A percentile compares a stretch with the other conserved stretches of the same genome.
These are phyloP conservation scores for Poecilia latipinna DNA, from an alignment of 2,113 vertebrate species.

Conservation along the genomic window DNA sequence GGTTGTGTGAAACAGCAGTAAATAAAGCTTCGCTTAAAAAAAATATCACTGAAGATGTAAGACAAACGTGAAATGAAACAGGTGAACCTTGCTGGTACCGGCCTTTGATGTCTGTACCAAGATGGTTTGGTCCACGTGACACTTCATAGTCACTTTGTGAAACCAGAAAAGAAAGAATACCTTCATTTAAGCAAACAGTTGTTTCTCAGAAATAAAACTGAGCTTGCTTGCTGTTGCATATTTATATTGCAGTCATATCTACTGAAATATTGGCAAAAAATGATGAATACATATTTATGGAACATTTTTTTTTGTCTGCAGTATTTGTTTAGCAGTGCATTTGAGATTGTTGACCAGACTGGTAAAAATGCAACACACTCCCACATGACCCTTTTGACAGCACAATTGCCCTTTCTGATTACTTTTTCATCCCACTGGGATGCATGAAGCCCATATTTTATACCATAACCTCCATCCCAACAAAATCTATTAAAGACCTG, in stretches of 20 bases:
- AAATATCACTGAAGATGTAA: too few relatives aligned
- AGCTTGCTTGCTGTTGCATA: background rate
- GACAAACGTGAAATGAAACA: too few relatives aligned
- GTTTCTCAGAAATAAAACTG: background rate
- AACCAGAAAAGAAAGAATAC: background rate
- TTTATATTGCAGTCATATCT: too few relatives aligned
- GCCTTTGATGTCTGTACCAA: background rate
- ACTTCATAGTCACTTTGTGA: background rate
- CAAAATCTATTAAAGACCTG: constrained; percentile 8
- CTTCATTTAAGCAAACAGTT: background rate
- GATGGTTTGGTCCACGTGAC: background rate
- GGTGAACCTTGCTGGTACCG: background rate
- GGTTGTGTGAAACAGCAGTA: too few relatives aligned
- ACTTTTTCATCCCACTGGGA: background rate
- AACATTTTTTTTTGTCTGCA: background rate
- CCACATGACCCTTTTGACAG: constrained; percentile 4
- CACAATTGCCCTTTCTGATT: background rate
- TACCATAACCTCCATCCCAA: constrained; percentile 17
- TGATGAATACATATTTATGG: background rate
- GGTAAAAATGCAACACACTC: background rate
- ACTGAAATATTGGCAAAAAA: background rate
- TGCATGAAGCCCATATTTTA: background rate
- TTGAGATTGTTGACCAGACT: constrained; percentile 6
- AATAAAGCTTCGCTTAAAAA: too few relatives aligned
- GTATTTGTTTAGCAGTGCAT: constrained; percentile 14